Percentiles rank a stretch among this genome's conserved stretches.
Evolutionary conservation across 1,140 invertebrate species (phyloP).

Genomic region (Nebria ingens): DNA sequence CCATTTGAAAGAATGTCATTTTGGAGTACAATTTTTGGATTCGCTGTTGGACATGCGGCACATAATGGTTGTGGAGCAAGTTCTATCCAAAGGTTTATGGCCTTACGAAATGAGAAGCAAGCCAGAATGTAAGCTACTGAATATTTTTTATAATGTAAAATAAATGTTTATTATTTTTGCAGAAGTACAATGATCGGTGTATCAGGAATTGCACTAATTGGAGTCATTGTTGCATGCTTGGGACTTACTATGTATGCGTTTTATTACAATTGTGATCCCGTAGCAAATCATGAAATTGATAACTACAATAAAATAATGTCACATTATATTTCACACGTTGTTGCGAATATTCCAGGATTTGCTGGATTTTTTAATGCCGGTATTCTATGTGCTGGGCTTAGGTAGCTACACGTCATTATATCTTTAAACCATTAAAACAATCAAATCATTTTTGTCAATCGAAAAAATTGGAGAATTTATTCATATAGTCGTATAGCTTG

Average conservation of each 20-base stretch:
- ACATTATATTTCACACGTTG: slow-evolving; percentile 46
- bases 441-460: no score
- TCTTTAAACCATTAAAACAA: no score
- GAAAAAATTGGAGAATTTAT: no score
- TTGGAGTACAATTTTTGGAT: slow-evolving; percentile 69
- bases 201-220: slow-evolving; percentile 43
- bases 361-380: slow-evolving; percentile 57
- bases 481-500: no score
- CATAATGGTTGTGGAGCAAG: slow-evolving; percentile 68
- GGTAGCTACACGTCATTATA: no score
- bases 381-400: slow-evolving; percentile 44
- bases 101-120: slow-evolving; percentile 50
- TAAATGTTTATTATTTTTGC: slow-evolving; percentile 48
- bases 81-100: slow-evolving; percentile 59
- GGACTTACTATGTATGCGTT: background rate
- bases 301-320: slow-evolving; percentile 29
- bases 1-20: slow-evolving; percentile 67
- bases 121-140: slow-evolving; percentile 44
- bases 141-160: background rate
- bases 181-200: slow-evolving; percentile 37
- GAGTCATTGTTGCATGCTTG: background rate
- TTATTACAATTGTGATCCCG: background rate
- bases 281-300: background rate
- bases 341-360: slow-evolving; percentile 42
- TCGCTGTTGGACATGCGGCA: slow-evolving; percentile 66